phyloP scores from a whole-genome alignment of 1,140 invertebrate species.

The Leptinotarsa undecemlineata region DNA sequence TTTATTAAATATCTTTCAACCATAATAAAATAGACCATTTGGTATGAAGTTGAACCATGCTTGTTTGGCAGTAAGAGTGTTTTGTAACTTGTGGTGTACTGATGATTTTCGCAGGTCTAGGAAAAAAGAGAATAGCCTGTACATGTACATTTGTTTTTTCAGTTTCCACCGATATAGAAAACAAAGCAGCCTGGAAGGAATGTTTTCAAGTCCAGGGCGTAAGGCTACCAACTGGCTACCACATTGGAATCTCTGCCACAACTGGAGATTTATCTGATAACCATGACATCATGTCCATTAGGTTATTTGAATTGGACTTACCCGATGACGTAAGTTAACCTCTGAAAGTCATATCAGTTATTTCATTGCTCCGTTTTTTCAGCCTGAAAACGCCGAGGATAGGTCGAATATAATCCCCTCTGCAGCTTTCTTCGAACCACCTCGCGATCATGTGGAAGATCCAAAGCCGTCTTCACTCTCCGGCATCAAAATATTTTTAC shows the following conservation, averaged over 20 bases:
- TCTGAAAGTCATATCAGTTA: not conserved
- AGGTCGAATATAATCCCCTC: constrained; percentile 78
- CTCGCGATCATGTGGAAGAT: constrained; percentile 87
- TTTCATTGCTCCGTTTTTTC: constrained; percentile 32
- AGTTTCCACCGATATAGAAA: constrained; percentile 91
- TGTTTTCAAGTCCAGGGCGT: constrained; percentile 92
- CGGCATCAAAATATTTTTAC: constrained; percentile 86
- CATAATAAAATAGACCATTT: too few species aligned
- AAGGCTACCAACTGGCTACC: constrained; percentile 92
- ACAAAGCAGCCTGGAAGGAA: constrained; percentile 90
- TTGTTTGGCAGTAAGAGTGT: too few species aligned
- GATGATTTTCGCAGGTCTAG: too few species aligned
- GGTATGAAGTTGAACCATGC: too few species aligned
- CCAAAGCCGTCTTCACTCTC: constrained; percentile 78
- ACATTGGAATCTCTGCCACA: constrained; percentile 90
- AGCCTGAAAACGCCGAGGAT: constrained; percentile 70
- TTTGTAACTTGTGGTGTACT: too few species aligned
- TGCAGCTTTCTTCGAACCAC: constrained; percentile 79
- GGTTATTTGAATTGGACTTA: constrained; percentile 86
- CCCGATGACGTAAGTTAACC: constrained; percentile 67
- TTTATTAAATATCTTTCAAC: too few species aligned
- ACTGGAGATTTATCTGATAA: constrained; percentile 97
- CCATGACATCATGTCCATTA: constrained; percentile 92
- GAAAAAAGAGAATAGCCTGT: too few species aligned
- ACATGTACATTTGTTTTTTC: constrained; percentile 44